phyloP scores from a whole-genome alignment of 1,140 invertebrate genomes.

The Lutraria rhynchaena region DNA sequence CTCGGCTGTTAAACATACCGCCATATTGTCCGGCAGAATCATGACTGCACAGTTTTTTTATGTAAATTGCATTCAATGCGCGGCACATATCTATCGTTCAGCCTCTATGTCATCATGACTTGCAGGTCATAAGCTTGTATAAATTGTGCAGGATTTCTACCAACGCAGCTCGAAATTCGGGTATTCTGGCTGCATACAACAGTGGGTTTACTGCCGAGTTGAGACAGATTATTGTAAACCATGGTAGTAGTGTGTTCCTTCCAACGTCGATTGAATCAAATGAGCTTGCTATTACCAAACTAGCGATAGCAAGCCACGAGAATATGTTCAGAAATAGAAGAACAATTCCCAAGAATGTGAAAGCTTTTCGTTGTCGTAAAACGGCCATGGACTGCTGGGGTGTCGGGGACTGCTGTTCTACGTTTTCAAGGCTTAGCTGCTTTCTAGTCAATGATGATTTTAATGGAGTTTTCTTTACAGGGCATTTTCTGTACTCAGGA shows the following conservation, averaged over 20 bases:
- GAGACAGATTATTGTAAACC: conserved; percentile 9
- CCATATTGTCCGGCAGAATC: no score
- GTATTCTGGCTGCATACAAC: background rate
- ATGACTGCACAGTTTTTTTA: no score
- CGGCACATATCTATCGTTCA: no score
- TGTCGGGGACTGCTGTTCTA: no score
- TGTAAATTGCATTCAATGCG: no score
- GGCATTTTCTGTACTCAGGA: no score
- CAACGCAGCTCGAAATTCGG: background rate
- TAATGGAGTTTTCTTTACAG: no score
- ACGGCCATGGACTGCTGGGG: background rate
- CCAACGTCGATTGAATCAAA: background rate
- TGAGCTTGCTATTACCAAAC: background rate
- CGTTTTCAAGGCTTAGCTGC: no score
- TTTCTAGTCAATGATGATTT: no score
- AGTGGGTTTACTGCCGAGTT: conserved; percentile 22
- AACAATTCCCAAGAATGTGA: background rate
- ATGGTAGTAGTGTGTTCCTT: background rate
- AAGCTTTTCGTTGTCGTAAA: conserved; percentile 10
- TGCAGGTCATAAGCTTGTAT: background rate
- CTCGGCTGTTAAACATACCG: no score
- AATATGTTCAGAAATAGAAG: conserved; percentile 31
- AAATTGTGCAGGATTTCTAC: background rate
- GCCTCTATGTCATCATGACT: no score
- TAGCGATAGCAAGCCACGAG: background rate